A percentile compares a stretch with the other conserved stretches of the same genome.
Evolutionary conservation across 2,797 vertebrate genomes (phyloP).

Genomic region (Apodemus agrarius): DNA sequence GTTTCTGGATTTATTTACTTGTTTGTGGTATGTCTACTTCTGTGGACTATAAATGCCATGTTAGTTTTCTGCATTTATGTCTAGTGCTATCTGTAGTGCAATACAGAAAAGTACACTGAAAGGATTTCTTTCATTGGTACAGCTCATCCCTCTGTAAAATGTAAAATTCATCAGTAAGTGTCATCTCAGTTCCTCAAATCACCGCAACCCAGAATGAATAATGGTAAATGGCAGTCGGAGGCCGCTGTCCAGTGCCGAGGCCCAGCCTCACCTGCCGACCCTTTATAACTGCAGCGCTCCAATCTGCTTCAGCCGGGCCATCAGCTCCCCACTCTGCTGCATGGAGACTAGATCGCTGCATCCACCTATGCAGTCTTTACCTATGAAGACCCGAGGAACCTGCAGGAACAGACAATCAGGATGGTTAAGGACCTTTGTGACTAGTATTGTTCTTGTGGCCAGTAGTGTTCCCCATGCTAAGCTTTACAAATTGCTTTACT

Average conservation of each 20-base stretch:
- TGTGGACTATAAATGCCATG: neutral
- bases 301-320: constrained; percentile 86
- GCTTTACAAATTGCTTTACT: neutral
- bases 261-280: constrained; percentile 6
- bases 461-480: neutral
- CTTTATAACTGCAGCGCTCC: constrained; percentile 88
- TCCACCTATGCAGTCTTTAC: constrained; percentile 92
- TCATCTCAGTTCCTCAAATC: neutral
- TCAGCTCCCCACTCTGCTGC: constrained; percentile 87
- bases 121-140: neutral
- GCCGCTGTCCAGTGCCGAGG: no score
- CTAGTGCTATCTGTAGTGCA: neutral
- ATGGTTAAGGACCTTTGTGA: neutral
- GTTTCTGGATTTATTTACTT: neutral
- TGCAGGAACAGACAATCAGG: constrained; percentile 64
- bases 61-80: neutral
- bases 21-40: neutral
- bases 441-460: neutral
- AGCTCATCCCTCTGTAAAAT: neutral
- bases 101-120: neutral
- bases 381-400: constrained; percentile 94
- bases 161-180: neutral
- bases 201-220: neutral
- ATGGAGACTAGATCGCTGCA: constrained; percentile 88
- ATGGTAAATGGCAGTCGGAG: neutral